Conservation (phyloP, 2,113 vertebrate genomes). For the Gobius niger region DNA sequence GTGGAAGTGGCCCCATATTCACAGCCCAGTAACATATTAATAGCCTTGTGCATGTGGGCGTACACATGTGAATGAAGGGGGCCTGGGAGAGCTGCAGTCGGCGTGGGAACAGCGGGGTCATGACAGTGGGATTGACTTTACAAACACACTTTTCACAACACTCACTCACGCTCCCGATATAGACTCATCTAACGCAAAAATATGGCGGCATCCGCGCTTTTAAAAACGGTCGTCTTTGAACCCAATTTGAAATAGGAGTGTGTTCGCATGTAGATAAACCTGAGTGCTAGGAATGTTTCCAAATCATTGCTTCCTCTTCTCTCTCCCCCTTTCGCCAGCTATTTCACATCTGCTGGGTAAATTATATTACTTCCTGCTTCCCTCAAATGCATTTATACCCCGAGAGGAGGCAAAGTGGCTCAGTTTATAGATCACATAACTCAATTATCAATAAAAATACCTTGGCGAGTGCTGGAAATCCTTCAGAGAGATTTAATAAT, state of each 20-base stretch:
- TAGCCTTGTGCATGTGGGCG: conserved; percentile 26
- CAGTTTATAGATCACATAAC: conserved; percentile 41
- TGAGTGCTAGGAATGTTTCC: conserved; percentile 26
- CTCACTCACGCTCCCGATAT: conserved; percentile 19
- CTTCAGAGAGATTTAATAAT: conserved; percentile 21
- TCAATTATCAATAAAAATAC: conserved; percentile 47
- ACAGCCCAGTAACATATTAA: conserved; percentile 41
- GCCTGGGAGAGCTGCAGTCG: conserved; percentile 57
- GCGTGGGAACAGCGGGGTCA: conserved; percentile 73
- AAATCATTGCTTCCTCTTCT: conserved; percentile 11
- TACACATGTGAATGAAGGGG: conserved; percentile 34
- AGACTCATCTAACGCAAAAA: background rate
- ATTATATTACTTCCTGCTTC: conserved; percentile 30
- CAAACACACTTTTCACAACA: conserved; percentile 67
- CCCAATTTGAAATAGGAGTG: conserved; percentile 5
- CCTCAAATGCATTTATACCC: conserved; percentile 32
- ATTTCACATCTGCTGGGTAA: conserved; percentile 31
- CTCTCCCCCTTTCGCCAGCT: conserved; percentile 4
- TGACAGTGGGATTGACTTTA: conserved; percentile 59
- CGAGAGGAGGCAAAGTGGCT: conserved; percentile 26
- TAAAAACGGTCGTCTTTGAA: conserved; percentile 19
- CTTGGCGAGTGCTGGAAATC: conserved; percentile 11
- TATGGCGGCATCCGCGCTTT: conserved; percentile 4
- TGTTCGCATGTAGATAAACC: conserved; percentile 27
- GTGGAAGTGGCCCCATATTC: conserved; percentile 14